Conservation (phyloP, 64 coral and sea anemone species). For the Acropora yongei region DNA sequence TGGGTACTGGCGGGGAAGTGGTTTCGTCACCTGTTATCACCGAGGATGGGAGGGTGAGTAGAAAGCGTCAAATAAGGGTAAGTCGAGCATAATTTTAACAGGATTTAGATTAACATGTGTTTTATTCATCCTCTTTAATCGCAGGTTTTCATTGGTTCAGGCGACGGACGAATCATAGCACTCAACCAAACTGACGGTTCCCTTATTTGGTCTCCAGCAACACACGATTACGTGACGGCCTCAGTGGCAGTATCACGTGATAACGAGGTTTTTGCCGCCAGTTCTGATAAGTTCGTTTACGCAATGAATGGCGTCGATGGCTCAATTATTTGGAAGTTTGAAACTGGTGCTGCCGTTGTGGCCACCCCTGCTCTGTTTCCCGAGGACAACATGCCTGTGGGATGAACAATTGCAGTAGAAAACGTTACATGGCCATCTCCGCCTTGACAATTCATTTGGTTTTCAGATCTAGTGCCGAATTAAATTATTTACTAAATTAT, state of each 20-base stretch:
- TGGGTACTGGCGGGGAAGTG: constrained; percentile 81
- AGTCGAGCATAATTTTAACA: not conserved
- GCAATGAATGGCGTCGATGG: constrained; percentile 80
- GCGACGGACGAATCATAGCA: constrained; percentile 81
- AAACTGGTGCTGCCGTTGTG: constrained; percentile 71
- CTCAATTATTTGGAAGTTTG: constrained; percentile 76
- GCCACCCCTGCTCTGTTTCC: constrained; percentile 70
- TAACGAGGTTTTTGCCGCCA: constrained; percentile 78
- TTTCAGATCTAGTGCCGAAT: no score
- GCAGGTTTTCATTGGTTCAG: constrained; percentile 86
- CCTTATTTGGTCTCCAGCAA: constrained; percentile 76
- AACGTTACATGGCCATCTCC: not conserved
- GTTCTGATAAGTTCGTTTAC: constrained; percentile 78
- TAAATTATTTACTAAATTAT: no score
- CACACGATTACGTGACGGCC: constrained; percentile 73
- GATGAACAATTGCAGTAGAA: not conserved
- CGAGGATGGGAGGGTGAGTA: constrained; percentile 79
- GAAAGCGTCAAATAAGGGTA: no score
- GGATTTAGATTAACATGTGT: not conserved
- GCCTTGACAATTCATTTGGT: not conserved
- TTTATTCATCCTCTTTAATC: not conserved
- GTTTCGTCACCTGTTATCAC: constrained; percentile 85
- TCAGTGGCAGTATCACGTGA: constrained; percentile 65
- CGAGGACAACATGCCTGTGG: constrained; percentile 62
- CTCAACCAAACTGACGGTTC: constrained; percentile 66